Evolutionary conservation across 2,113 vertebrate genomes (phyloP).

Genomic region (Atractosteus spatula): DNA sequence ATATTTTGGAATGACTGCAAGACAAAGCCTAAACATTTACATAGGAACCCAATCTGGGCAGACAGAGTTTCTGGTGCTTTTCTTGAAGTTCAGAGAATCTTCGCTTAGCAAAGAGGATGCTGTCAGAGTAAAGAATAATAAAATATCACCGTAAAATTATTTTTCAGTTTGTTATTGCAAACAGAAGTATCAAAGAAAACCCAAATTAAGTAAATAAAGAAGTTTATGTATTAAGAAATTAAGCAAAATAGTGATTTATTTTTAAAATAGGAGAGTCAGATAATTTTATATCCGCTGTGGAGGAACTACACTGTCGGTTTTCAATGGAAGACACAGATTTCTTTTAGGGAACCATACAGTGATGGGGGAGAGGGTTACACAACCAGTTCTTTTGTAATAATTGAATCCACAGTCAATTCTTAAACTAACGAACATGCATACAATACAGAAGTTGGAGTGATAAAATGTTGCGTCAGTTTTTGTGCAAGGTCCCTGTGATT

Average conservation of each 20-base stretch:
- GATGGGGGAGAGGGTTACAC: no score
- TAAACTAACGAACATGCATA: no score
- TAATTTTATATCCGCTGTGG: neutral
- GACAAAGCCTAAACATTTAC: slow-evolving; percentile 29
- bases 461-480: no score
- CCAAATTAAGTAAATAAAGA: neutral
- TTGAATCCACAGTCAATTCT: no score
- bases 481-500: no score
- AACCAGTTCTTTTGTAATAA: no score
- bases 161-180: neutral
- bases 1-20: slow-evolving; percentile 37
- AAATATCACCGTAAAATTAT: neutral
- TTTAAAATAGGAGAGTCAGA: neutral
- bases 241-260: neutral
- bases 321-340: neutral
- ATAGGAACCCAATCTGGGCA: slow-evolving; percentile 36
- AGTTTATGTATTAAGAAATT: neutral
- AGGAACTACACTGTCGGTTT: neutral
- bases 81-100: slow-evolving; percentile 47
- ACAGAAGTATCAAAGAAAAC: neutral
- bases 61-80: slow-evolving; percentile 56
- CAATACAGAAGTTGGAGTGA: no score
- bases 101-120: neutral
- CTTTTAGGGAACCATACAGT: no score
- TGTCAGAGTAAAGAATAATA: neutral